These are phyloP conservation scores for Xestoiulus laeticollis DNA, from an alignment of 2,888 invertebrate species.

Conservation along the genomic window DNA sequence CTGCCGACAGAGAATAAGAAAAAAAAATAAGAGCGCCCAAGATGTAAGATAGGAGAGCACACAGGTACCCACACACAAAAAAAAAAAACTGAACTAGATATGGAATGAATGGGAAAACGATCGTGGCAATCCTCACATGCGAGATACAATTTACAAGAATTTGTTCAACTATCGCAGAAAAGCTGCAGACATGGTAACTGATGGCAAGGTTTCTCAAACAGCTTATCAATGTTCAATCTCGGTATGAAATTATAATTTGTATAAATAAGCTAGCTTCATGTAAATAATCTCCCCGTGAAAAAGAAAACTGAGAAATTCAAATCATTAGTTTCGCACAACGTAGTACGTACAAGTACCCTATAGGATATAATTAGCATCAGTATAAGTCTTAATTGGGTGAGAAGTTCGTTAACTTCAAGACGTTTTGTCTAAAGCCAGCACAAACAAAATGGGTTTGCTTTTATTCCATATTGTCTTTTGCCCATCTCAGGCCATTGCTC, in stretches of 20 bases:
- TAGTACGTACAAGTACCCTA: neutral
- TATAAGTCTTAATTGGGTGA: neutral
- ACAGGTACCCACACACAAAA: neutral
- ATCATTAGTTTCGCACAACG: neutral
- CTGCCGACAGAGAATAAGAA: neutral
- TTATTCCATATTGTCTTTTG: too few relatives aligned
- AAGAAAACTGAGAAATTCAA: neutral
- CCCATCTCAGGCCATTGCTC: neutral
- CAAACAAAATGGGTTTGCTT: too few relatives aligned
- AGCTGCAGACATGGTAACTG: neutral
- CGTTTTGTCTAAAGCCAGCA: neutral
- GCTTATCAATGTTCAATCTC: neutral
- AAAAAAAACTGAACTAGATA: neutral
- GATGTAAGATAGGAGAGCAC: neutral
- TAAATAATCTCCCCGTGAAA: neutral
- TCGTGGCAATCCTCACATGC: neutral
- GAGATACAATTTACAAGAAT: neutral
- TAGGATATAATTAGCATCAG: neutral
- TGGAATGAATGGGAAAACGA: neutral
- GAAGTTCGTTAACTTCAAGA: neutral
- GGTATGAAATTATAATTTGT: neutral
- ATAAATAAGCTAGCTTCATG: neutral
- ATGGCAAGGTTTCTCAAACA: neutral
- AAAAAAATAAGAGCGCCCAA: neutral
- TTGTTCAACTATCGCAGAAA: neutral